Percentiles rank a stretch among this genome's conserved stretches.
Evolutionary conservation across 1,140 invertebrate genomes (phyloP).

Genomic region (Dufourea novaeangliae): DNA sequence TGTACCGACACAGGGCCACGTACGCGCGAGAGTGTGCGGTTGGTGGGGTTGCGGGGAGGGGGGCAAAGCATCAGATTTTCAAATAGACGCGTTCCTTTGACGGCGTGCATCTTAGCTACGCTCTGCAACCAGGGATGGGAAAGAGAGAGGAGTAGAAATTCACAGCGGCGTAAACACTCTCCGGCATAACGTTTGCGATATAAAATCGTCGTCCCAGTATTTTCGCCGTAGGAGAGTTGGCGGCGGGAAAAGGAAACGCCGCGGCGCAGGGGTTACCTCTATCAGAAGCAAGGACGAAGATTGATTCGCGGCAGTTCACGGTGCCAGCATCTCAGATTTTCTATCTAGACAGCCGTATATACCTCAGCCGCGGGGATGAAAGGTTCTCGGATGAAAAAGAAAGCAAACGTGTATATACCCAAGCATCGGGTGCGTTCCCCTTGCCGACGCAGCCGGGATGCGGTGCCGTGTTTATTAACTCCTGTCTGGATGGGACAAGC

Average conservation of each 20-base stretch:
- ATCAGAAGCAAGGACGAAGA: conserved; percentile 41
- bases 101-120: conserved; percentile 23
- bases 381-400: conserved; percentile 23
- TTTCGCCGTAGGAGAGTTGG: background rate
- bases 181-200: conserved; percentile 7
- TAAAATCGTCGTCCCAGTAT: conserved; percentile 29
- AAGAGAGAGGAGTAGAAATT: conserved; percentile 23
- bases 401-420: background rate
- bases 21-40: conserved; percentile 7
- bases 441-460: background rate
- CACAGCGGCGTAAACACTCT: conserved; percentile 31
- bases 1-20: conserved; percentile 34
- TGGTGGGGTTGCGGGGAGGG: background rate
- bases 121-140: no score
- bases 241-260: conserved; percentile 28
- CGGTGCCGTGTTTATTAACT: conserved; percentile 42
- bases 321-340: conserved; percentile 29
- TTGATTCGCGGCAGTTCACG: conserved; percentile 45
- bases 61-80: conserved; percentile 59
- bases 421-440: background rate
- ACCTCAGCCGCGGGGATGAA: conserved; percentile 30
- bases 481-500: conserved; percentile 19
- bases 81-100: conserved; percentile 59
- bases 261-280: conserved; percentile 30
- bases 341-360: conserved; percentile 36